Evolutionary conservation across 2,797 vertebrate genomes (phyloP).

Genomic region (Valencia hispanica): DNA sequence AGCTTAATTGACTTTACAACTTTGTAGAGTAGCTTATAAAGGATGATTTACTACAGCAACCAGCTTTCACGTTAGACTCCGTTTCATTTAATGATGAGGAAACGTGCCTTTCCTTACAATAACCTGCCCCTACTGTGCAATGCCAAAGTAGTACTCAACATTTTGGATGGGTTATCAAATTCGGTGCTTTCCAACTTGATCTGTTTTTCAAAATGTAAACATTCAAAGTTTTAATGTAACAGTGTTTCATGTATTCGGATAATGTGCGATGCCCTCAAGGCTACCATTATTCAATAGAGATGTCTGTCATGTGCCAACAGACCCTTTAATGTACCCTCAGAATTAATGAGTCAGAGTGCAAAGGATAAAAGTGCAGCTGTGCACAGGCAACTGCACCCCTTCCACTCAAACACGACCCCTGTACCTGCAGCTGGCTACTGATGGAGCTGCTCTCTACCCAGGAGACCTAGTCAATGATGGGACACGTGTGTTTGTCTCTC

Average conservation of each 20-base stretch:
- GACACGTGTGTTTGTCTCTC: conserved; percentile 62
- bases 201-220: neutral
- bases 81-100: neutral
- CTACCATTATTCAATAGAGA: conserved; percentile 26
- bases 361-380: conserved; percentile 78
- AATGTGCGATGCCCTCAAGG: conserved; percentile 41
- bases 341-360: conserved; percentile 73
- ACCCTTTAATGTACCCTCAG: conserved; percentile 65
- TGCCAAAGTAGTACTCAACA: neutral
- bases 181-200: neutral
- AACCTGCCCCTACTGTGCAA: neutral
- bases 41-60: neutral
- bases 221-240: neutral
- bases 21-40: neutral
- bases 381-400: conserved; percentile 60
- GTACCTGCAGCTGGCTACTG: conserved; percentile 79
- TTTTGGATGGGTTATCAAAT: neutral
- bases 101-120: neutral
- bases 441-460: conserved; percentile 73
- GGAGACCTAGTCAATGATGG: conserved; percentile 66
- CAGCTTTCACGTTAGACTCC: neutral
- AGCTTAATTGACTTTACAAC: neutral
- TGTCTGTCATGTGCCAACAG: conserved; percentile 51
- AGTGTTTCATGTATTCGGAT: conserved; percentile 19
- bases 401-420: conserved; percentile 38